Base-by-base conservation (phyloP, 2,888 invertebrate species). In the Lamellibrachia columna region DNA sequence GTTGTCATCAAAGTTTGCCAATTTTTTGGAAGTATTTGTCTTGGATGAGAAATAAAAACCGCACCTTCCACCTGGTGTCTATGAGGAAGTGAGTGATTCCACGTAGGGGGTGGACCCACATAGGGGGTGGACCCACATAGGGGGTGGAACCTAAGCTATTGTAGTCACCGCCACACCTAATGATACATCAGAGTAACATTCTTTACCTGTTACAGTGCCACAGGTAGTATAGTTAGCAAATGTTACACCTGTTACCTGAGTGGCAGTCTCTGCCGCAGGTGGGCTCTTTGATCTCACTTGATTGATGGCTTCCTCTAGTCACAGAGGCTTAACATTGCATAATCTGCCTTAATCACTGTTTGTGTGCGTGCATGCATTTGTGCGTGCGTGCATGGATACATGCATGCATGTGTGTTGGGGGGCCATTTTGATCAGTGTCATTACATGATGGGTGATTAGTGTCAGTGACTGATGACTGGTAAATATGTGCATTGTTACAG, bases 391-490 rank as follows among this genome's bases (percentile, higher is more conserved):
- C 22, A 22, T 75, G 15, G 75, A 22, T 75, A 22, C 58, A 58
- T 58, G 58, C 58, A 15, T 75, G 75, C 75, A 75, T 75, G 22
- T 22, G 22, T 22, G 75, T n/a, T 11, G 2, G 22, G 22, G 22
- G n/a, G 75, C 22, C 3, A 22, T 75, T 15, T 6, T 75, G 6
- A 22, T 75, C n/a, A 75, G 15, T 75, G 22, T 15, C 11, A 9
- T 9, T 60, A 60, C 53, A 2, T 92, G 52, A 90, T 90, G 75
- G 28, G 11, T 92, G 9, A 28, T 92, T 75, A 75, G 6, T 75
- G 75, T 75, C n/a, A 75, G n/a, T 75, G 22, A 75, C 75, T 75
- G 75, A 75, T 75, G 22, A 75, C 75, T 75, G 75, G 75, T 75
- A 75, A 75, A 75, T 75, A 75, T 75, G 75, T 75, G 75, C 22